These are phyloP conservation scores for Cataglyphis livida DNA, from an alignment of 2,888 invertebrate species.

Conservation along the genomic window DNA sequence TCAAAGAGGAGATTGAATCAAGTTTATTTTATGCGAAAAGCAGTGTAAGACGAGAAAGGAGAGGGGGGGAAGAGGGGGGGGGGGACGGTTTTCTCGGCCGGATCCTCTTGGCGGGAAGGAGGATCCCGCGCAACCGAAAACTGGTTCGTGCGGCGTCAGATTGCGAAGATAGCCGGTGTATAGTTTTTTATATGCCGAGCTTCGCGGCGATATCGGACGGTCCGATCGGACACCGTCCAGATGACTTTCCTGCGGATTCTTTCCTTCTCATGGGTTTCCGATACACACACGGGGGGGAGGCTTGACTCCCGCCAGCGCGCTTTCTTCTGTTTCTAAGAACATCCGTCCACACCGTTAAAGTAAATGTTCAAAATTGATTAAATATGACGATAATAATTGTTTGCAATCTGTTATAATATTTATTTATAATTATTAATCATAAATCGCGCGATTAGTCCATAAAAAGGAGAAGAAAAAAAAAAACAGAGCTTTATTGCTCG, in stretches of 20 bases:
- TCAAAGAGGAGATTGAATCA: not conserved
- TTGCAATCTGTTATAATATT: no score
- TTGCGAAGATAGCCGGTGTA: slow-evolving; percentile 82
- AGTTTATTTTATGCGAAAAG: not conserved
- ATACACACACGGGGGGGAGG: slow-evolving; percentile 57
- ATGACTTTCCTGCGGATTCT: slow-evolving; percentile 83
- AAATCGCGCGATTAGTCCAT: not conserved
- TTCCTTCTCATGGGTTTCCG: slow-evolving; percentile 82
- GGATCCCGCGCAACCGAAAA: slow-evolving; percentile 80
- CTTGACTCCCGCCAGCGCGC: not conserved
- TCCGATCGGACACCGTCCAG: slow-evolving; percentile 79
- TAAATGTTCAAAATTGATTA: slow-evolving; percentile 9
- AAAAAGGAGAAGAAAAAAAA: no score
- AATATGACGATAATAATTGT: not conserved
- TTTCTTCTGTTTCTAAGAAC: slow-evolving; percentile 6
- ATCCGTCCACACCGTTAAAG: slow-evolving; percentile 24
- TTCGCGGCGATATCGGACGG: slow-evolving; percentile 76
- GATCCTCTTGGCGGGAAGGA: slow-evolving; percentile 61
- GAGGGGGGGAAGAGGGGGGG: not conserved
- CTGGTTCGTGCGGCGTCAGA: slow-evolving; percentile 85
- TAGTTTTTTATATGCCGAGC: slow-evolving; percentile 77
- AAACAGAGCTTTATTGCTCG: not conserved
- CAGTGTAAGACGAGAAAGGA: slow-evolving; percentile 3
- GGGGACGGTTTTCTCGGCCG: slow-evolving; percentile 53
- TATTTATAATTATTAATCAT: not conserved